Evolutionary conservation across 2,113 vertebrate genomes (phyloP).

Genomic region (Labeo catla): DNA sequence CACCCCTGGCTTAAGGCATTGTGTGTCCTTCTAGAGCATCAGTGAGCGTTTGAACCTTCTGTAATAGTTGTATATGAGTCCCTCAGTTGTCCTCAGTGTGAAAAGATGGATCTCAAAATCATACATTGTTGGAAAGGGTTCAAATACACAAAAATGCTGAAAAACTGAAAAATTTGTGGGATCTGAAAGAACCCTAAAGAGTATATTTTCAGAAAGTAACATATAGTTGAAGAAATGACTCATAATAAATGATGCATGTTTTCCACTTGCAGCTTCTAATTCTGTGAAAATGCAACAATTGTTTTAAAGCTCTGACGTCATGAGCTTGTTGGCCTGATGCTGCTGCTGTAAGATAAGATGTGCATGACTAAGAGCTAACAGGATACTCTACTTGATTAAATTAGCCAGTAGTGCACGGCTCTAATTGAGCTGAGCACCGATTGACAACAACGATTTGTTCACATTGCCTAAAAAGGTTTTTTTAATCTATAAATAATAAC

Average conservation of each 20-base stretch:
- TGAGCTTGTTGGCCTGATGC: constrained; percentile 1
- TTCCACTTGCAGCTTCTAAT: not conserved
- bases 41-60: too few relatives aligned
- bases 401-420: not conserved
- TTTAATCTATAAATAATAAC: not conserved
- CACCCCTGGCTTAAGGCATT: too few relatives aligned
- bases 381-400: constrained; percentile 33
- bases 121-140: too few relatives aligned
- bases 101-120: too few relatives aligned
- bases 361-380: not conserved
- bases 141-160: too few relatives aligned
- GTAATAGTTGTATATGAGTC: too few relatives aligned
- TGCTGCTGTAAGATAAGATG: not conserved
- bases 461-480: not conserved
- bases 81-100: too few relatives aligned
- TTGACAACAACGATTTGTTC: not conserved
- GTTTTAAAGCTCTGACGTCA: constrained; percentile 1
- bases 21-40: too few relatives aligned
- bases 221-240: not conserved
- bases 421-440: not conserved
- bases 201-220: too few relatives aligned
- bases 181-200: too few relatives aligned
- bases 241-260: not conserved
- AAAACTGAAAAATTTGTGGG: too few relatives aligned
- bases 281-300: not conserved